A percentile compares a stretch with the other conserved stretches of the same genome.
phyloP scores from a whole-genome alignment of 2,888 invertebrate species.

The Hypomecis atomaria region DNA sequence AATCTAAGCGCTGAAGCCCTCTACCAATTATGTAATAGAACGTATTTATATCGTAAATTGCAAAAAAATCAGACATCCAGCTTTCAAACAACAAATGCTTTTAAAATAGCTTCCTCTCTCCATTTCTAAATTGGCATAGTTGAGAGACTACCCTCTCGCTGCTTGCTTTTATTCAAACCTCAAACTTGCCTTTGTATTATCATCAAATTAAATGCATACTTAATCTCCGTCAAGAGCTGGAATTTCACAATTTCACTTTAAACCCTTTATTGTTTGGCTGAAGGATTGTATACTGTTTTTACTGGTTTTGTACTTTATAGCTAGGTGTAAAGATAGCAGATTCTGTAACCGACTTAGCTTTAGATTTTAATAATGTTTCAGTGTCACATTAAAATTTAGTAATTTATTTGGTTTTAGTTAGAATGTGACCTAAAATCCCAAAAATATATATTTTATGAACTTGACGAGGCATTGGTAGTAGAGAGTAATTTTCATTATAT shows the following conservation, averaged over 20 bases:
- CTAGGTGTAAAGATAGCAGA: neutral
- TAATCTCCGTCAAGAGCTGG: constrained; percentile 37
- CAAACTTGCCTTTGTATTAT: constrained; percentile 45
- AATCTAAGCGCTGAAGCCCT: too few species aligned
- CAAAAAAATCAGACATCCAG: constrained; percentile 2
- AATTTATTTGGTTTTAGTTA: neutral
- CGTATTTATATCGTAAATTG: neutral
- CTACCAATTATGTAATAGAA: neutral
- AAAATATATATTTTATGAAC: too few species aligned
- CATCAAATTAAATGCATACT: constrained; percentile 45
- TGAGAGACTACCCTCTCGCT: constrained; percentile 30
- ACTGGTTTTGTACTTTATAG: neutral
- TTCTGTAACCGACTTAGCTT: neutral
- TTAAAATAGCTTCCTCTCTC: constrained; percentile 20
- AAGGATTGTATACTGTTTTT: constrained; percentile 1
- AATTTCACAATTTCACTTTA: constrained; percentile 27
- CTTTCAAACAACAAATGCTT: constrained; percentile 13
- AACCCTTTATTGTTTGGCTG: constrained; percentile 19
- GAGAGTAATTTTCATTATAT: too few species aligned
- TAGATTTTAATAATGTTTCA: neutral
- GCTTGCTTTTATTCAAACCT: constrained; percentile 41
- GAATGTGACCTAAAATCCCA: too few species aligned
- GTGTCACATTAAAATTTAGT: neutral
- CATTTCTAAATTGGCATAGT: constrained; percentile 41
- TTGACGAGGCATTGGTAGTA: too few species aligned